phyloP scores from a whole-genome alignment of 2,113 vertebrate genomes.

The Rissa tridactyla region DNA sequence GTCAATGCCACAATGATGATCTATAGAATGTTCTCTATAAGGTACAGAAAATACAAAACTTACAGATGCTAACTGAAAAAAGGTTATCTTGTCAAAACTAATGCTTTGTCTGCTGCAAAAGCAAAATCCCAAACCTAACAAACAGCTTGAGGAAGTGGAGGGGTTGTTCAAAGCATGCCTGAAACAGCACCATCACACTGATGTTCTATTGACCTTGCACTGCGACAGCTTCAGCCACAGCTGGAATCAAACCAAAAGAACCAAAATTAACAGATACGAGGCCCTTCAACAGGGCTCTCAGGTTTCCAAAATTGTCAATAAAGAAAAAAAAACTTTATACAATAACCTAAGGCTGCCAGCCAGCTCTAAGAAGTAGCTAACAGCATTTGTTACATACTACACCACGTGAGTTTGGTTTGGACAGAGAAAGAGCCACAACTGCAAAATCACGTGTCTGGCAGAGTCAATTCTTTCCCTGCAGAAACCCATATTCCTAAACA shows the following conservation, averaged over 20 bases:
- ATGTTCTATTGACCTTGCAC: not conserved
- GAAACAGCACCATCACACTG: not conserved
- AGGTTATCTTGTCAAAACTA: not conserved
- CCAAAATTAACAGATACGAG: not conserved
- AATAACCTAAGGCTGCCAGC: not conserved
- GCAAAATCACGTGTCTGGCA: not conserved
- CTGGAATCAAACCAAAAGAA: not conserved
- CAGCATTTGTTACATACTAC: not conserved
- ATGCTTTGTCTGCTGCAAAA: not conserved
- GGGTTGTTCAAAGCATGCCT: not conserved
- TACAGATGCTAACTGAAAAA: not conserved
- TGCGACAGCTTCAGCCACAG: not conserved
- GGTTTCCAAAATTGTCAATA: not conserved
- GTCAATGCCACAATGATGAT: not conserved
- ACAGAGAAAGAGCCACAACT: not conserved
- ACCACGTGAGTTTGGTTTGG: not conserved
- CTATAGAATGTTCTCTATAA: not conserved
- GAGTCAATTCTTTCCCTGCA: not conserved
- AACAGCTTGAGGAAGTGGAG: not conserved
- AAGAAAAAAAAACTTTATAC: not conserved
- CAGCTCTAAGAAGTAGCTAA: not conserved
- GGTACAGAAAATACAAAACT: not conserved
- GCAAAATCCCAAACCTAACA: not conserved
- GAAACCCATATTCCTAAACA: not conserved
- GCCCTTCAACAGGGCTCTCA: not conserved